Percentiles rank a stretch among this genome's conserved stretches.
Evolutionary conservation across 1,140 invertebrate species (phyloP).

Genomic region (Drosophila sturtevanti): DNA sequence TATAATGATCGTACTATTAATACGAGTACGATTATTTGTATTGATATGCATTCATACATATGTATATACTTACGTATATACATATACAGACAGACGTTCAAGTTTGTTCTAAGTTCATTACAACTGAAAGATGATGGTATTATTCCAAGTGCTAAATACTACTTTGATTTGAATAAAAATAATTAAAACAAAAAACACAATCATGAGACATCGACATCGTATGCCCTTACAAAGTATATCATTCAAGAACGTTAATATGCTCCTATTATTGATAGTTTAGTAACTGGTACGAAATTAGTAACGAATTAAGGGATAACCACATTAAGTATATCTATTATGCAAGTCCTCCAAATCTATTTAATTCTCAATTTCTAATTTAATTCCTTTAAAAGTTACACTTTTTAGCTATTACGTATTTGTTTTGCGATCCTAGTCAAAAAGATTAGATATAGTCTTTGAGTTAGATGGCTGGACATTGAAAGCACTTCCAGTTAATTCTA

Average conservation of each 20-base stretch:
- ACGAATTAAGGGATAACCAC: too few species aligned
- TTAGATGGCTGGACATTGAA: neutral
- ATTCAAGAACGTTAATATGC: too few species aligned
- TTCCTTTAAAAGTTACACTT: neutral
- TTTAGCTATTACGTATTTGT: neutral
- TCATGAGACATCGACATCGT: neutral
- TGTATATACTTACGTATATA: neutral
- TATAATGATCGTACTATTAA: too few species aligned
- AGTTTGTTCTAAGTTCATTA: constrained; percentile 4
- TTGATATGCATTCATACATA: neutral
- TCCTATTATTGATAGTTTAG: too few species aligned
- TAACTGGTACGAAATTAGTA: too few species aligned
- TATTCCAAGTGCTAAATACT: neutral
- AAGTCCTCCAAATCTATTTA: neutral
- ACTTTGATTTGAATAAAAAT: neutral
- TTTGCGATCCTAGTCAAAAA: neutral
- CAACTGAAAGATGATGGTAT: neutral
- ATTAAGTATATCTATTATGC: too few species aligned
- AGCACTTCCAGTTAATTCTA: neutral
- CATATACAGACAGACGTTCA: constrained; percentile 6
- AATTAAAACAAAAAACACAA: neutral
- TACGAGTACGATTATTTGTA: too few species aligned
- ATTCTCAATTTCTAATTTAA: neutral
- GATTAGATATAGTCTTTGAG: neutral
- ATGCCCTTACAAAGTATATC: neutral